Base-by-base conservation (phyloP, 2,888 invertebrate genomes). In the Metellina segmentata region DNA sequence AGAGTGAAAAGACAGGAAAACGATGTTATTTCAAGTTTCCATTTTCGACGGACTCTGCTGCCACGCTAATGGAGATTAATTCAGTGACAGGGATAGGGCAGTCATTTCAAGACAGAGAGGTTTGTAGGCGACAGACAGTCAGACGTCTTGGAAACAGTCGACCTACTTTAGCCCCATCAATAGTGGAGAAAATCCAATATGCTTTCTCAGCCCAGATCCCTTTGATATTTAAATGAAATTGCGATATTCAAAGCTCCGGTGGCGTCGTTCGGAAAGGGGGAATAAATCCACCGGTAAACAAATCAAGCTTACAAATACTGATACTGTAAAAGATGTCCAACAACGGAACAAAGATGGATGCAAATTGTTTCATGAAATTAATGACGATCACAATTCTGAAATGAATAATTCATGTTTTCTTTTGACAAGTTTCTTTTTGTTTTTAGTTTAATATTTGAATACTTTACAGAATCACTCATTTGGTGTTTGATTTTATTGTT, bases 11-110 rank as follows among this genome's bases (percentile, higher is more conserved):
- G 88, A 88, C 88, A 88, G 75, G 88, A 81, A 87, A 88, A 88
- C 81, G 88, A 88, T 75, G 88, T 88, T 88, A 88, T 81, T 81
- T 81, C 88, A 81, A 81, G 75, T 81, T 87, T 88, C 88, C 88
- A 88, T 88, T 81, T 88, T 88, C 74, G 88, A 81, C 52, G 79
- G 87, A 77, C 53, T 53, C 48, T 75, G 53, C 74, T 61, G 52
- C 79, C 13, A 9, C 79, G 16, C 81, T 88, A 88, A 88, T 88
- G 88, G 88, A 81, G 81, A 81, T 88, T 81, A 88, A 81, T 88
- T 88, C 81, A 74, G 88, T 49, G 88, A 72, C 69, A 49, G 49
- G 7, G 20, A 34, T 61, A 49, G 53, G 51, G 20, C 34, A 34
- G 69, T 48, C 48, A 34, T 34, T 34, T 34, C 34, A 34, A 34